Conservation (phyloP, 2,888 invertebrate species). For the Chymomyza amoena region DNA sequence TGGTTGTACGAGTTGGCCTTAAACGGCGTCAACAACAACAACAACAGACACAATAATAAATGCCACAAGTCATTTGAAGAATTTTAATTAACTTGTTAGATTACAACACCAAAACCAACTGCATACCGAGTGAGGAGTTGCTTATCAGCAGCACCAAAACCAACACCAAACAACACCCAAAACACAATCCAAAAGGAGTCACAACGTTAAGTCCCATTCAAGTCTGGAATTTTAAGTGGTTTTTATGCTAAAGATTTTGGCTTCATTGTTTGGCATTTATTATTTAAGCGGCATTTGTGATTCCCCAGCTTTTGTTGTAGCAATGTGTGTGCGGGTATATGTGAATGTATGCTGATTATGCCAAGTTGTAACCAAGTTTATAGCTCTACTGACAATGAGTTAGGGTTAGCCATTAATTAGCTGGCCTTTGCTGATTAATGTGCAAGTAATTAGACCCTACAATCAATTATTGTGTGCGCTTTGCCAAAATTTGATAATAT, state of each 20-base stretch:
- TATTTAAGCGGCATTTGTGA: background rate
- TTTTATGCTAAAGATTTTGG: background rate
- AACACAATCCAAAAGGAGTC: background rate
- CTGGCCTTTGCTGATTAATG: slow-evolving; percentile 33
- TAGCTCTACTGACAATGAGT: background rate
- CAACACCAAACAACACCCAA: background rate
- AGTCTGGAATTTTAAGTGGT: background rate
- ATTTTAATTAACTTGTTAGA: slow-evolving; percentile 69
- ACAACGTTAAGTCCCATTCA: background rate
- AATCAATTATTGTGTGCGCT: slow-evolving; percentile 39
- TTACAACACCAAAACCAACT: slow-evolving; percentile 10
- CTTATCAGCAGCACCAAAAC: background rate
- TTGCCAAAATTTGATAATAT: background rate
- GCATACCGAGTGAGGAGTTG: background rate
- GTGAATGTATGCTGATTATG: background rate
- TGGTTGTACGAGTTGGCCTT: background rate
- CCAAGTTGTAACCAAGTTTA: background rate
- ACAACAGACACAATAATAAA: slow-evolving; percentile 10
- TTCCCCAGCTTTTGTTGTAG: background rate
- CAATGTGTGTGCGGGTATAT: background rate
- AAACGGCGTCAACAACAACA: background rate
- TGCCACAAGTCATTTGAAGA: slow-evolving; percentile 51
- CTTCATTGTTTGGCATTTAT: background rate
- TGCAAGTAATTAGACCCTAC: slow-evolving; percentile 36
- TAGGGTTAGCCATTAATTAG: background rate